These are phyloP conservation scores for Lagothrix lagotricha DNA, from an alignment of 2,797 vertebrate genomes.

Conservation along the genomic window DNA sequence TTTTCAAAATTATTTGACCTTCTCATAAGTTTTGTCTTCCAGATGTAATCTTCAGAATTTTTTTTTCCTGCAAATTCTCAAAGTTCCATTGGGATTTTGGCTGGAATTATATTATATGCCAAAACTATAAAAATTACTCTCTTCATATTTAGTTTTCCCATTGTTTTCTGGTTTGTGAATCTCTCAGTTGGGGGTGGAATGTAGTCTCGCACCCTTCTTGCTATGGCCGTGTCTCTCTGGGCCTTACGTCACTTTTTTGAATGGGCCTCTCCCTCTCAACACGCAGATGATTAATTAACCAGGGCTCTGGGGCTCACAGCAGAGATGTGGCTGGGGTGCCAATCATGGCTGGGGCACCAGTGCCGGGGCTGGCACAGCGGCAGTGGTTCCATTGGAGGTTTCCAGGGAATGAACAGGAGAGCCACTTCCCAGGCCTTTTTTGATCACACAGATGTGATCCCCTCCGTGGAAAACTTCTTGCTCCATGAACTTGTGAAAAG, in stretches of 20 bases:
- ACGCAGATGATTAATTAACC: background rate
- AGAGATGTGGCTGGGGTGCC: background rate
- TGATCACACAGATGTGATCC: background rate
- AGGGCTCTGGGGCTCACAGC: background rate
- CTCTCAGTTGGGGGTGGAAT: background rate
- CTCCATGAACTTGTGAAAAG: background rate
- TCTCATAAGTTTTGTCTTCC: background rate
- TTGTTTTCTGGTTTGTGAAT: background rate
- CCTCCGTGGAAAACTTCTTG: background rate
- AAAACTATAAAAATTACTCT: background rate
- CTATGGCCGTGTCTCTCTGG: too few species aligned
- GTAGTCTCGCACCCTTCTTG: background rate
- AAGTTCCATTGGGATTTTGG: background rate
- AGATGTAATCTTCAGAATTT: background rate
- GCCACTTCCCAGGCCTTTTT: background rate
- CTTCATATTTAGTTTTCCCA: background rate
- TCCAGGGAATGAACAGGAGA: background rate
- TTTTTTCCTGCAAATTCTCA: background rate
- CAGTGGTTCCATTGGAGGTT: background rate
- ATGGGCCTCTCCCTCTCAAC: background rate
- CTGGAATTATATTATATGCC: background rate
- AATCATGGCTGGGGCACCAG: background rate
- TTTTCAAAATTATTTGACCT: background rate
- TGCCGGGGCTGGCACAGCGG: background rate
- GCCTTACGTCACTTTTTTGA: too few species aligned